These are phyloP conservation scores for Danio aesculapii DNA, from an alignment of 2,797 vertebrate species.

Conservation along the genomic window DNA sequence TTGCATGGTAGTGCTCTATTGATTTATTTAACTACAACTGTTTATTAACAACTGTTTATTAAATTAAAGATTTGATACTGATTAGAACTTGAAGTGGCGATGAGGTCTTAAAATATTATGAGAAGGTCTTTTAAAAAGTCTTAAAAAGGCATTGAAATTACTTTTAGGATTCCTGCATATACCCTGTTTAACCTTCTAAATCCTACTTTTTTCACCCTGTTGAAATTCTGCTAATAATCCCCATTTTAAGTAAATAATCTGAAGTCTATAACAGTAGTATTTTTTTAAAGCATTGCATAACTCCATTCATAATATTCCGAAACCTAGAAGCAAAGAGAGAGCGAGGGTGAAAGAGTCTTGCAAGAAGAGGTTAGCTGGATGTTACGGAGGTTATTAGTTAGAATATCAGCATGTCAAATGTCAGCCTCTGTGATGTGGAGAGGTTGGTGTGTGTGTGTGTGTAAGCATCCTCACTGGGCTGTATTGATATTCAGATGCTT, in stretches of 20 bases:
- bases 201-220: no score
- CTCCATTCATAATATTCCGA: background rate
- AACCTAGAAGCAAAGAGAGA: background rate
- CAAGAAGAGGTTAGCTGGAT: slow-evolving; percentile 38
- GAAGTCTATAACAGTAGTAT: background rate
- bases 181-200: background rate
- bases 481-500: slow-evolving; percentile 69
- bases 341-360: background rate
- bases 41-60: no score
- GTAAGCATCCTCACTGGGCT: slow-evolving; percentile 51
- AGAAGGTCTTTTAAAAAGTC: no score
- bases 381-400: slow-evolving; percentile 58
- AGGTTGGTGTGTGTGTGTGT: slow-evolving; percentile 47
- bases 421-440: slow-evolving; percentile 51
- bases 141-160: no score
- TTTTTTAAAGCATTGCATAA: background rate
- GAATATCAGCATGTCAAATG: slow-evolving; percentile 52
- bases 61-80: no score
- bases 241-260: background rate
- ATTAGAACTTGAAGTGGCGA: no score
- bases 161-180: no score
- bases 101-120: no score
- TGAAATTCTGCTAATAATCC: background rate
- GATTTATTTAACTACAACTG: no score
- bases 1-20: no score